Conservation (phyloP, 2,888 invertebrate genomes). For the Perithous albicinctus region DNA sequence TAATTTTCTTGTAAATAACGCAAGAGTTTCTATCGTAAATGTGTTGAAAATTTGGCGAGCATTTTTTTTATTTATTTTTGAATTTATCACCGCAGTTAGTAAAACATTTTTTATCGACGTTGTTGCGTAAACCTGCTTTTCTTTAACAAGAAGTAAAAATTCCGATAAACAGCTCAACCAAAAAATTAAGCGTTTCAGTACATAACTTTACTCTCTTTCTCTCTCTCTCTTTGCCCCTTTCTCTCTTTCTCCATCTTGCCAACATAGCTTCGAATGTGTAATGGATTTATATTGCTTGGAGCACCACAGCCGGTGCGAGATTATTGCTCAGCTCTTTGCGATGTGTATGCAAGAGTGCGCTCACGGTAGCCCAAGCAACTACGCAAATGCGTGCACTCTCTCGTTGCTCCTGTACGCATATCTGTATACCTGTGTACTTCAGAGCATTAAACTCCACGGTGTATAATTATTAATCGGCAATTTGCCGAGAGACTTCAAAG, state of each 20-base stretch:
- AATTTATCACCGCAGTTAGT: too few species aligned
- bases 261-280: conserved; percentile 59
- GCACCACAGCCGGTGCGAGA: conserved; percentile 59
- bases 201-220: background rate
- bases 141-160: too few species aligned
- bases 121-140: too few species aligned
- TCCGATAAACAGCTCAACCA: too few species aligned
- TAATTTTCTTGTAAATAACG: too few species aligned
- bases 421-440: background rate
- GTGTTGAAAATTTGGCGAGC: too few species aligned
- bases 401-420: background rate
- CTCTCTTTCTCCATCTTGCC: background rate
- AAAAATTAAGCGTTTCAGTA: too few species aligned
- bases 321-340: conserved; percentile 50
- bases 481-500: conserved; percentile 20
- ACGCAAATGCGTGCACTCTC: conserved; percentile 1
- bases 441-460: conserved; percentile 40
- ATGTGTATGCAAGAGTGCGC: conserved; percentile 40
- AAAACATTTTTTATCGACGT: too few species aligned
- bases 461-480: conserved; percentile 48
- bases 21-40: too few species aligned
- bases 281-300: conserved; percentile 68
- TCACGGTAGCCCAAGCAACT: conserved; percentile 42
- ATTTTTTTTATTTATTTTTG: too few species aligned
- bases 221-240: background rate